Evolutionary conservation across 2,888 invertebrate genomes (phyloP), one percentile per base, ranked within the genome.

Genomic region (Meganola albula): DNA sequence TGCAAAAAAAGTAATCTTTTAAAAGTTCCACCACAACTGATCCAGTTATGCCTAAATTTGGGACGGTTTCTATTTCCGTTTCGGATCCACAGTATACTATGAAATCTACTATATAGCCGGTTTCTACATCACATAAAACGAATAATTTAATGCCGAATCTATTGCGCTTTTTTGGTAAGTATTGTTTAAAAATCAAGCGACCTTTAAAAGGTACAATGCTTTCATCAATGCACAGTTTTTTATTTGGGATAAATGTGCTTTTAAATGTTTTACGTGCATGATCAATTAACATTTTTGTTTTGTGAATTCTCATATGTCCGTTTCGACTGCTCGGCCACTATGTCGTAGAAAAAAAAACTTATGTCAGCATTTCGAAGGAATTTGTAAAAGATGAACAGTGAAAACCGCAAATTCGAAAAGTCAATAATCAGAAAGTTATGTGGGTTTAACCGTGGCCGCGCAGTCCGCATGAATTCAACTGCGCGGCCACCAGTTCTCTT

Each of bases 181-280:
- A 50, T 37, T 45, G 47, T 39, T 50, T 48, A 2, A 46, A 14
- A 11, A 16, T 5, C 12, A 47, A 23, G 5, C 42, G 44, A 22
- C 42, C 48, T 34, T 48, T 48, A 25, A 45, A 51, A 28, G 45
- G 45, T 20, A 51, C 42, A 25, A 43, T 37, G 27, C 44, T 51
- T 43, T 51, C 48, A 27, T 51, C 43, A 28, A 44, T 37, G 24
- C 45, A 45, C 12, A 46, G 6, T 12, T 48, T 40, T 10, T 23
- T 6, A 31, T 27, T 16, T 2, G 43, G 45, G 13, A 37, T 34
- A 16, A 46, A 38, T 29, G 37, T 22, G 8, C 10, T 18, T 41
- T 45, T 34, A 14, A 31, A 48, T 13, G 12, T 36, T 40, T 40
- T 14, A 18, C 40, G 43, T 24, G 40, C 37, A 28, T 38, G 35